Percentiles rank a stretch among this genome's conserved stretches.
Evolutionary conservation across 2,797 vertebrate species (phyloP).

Genomic region (Acropternis orthonyx): DNA sequence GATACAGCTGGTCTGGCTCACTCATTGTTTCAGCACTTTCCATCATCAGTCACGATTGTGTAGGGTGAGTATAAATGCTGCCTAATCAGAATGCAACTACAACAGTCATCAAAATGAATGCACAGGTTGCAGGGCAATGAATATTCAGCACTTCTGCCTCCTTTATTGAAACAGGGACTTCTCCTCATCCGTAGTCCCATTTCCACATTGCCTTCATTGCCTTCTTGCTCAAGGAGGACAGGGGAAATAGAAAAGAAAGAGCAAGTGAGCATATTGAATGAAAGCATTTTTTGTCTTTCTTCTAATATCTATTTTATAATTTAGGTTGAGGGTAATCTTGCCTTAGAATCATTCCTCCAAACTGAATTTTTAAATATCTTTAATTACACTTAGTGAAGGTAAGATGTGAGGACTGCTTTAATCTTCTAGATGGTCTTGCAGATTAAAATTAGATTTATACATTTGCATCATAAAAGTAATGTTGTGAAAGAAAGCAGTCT

Average conservation of each 20-base stretch:
- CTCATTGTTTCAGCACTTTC: conserved; percentile 27
- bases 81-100: not conserved
- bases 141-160: not conserved
- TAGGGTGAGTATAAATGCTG: not conserved
- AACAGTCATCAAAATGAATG: not conserved
- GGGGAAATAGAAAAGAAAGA: not conserved
- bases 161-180: not conserved
- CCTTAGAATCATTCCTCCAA: conserved; percentile 22
- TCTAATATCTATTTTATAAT: not conserved
- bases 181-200: not conserved
- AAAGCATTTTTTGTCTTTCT: not conserved
- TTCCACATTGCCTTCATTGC: not conserved
- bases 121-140: not conserved
- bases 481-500: conserved; percentile 64
- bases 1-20: not conserved
- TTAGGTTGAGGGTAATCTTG: not conserved
- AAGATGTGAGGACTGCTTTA: conserved; percentile 64
- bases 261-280: not conserved
- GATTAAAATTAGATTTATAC: conserved; percentile 75
- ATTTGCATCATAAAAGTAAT: conserved; percentile 81
- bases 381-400: conserved; percentile 78
- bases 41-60: not conserved
- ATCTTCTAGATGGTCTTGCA: conserved; percentile 70
- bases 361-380: conserved; percentile 60
- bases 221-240: not conserved